Evolutionary conservation across 2,113 vertebrate genomes (phyloP).

Genomic region (Lanius collurio): DNA sequence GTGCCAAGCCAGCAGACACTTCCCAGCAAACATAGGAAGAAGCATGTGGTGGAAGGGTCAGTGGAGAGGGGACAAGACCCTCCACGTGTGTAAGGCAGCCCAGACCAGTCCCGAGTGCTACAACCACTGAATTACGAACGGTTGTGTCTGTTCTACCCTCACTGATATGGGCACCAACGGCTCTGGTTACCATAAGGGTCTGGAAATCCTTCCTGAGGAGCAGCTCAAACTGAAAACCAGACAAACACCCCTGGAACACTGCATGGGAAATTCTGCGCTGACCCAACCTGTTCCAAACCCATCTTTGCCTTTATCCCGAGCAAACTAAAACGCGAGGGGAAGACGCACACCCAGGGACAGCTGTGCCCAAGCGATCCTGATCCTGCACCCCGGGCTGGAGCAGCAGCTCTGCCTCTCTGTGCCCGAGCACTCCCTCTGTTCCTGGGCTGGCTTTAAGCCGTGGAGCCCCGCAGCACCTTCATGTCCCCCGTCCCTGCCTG

Average conservation of each 20-base stretch:
- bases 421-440: accelerated
- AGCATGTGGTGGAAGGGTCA: not conserved
- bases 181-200: accelerated
- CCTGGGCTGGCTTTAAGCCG: not conserved
- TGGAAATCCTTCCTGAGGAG: not conserved
- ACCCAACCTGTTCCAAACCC: not conserved
- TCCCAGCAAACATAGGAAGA: not conserved
- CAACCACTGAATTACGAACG: not conserved
- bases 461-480: not conserved
- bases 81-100: not conserved
- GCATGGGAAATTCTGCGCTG: not conserved
- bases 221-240: not conserved
- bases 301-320: not conserved
- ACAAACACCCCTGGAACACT: no score
- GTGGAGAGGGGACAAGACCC: not conserved
- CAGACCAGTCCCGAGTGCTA: not conserved
- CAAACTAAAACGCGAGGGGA: accelerated
- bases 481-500: accelerated
- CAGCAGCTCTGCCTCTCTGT: not conserved
- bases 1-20: not conserved
- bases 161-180: not conserved
- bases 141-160: not conserved
- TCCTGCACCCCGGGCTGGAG: not conserved
- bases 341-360: no score
- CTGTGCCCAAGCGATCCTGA: accelerated